Evolutionary conservation across 2,113 vertebrate species (phyloP).

Genomic region (Rhynchomys soricoides): DNA sequence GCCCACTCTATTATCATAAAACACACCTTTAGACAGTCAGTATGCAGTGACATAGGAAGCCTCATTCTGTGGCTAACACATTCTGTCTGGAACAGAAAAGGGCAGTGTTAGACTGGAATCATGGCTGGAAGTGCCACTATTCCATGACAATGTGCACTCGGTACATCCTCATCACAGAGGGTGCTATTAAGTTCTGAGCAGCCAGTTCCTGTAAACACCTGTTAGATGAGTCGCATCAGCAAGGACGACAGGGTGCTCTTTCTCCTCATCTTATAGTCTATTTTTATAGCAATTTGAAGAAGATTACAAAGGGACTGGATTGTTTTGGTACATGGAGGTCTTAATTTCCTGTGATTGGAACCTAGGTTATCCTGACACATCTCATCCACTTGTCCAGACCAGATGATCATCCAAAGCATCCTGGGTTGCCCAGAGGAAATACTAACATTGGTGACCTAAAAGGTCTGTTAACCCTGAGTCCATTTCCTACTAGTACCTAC

Average conservation of each 20-base stretch:
- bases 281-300: neutral
- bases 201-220: neutral
- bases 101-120: neutral
- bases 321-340: neutral
- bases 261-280: neutral
- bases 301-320: neutral
- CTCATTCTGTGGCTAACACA: neutral
- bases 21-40: neutral
- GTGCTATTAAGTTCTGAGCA: neutral
- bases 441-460: neutral
- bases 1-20: neutral
- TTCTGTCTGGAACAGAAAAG: neutral
- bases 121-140: neutral
- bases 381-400: neutral
- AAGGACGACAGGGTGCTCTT: no score
- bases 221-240: no score
- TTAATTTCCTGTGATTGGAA: neutral
- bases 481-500: neutral
- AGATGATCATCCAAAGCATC: neutral
- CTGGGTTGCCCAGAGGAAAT: neutral
- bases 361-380: neutral
- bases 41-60: neutral
- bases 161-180: neutral
- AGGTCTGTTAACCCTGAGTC: neutral
- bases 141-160: no score